These are phyloP conservation scores for Drosophila parthenogenetica DNA, from an alignment of 2,888 invertebrate genomes.

Conservation along the genomic window DNA sequence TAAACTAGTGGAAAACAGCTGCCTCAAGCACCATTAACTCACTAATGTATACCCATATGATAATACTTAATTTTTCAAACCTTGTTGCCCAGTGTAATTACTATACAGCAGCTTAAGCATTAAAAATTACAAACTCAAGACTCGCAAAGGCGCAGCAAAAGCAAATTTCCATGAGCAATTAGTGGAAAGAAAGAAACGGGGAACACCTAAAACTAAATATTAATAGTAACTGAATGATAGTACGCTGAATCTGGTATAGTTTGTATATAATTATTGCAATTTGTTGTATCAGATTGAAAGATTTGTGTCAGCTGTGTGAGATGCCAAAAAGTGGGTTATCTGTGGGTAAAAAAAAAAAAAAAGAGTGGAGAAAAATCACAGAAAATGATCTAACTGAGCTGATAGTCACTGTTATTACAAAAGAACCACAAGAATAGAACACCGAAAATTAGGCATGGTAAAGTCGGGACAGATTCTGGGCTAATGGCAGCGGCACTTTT, in stretches of 20 bases:
- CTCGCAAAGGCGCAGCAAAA: slow-evolving; percentile 34
- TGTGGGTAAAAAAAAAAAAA: slow-evolving; percentile 37
- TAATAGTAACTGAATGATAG: slow-evolving; percentile 8
- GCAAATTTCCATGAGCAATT: slow-evolving; percentile 47
- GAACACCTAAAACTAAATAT: slow-evolving; percentile 5
- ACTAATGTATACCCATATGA: not conserved
- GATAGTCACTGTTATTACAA: slow-evolving; percentile 50
- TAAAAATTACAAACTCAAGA: slow-evolving; percentile 34
- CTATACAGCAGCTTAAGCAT: slow-evolving; percentile 43
- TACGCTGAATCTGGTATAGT: slow-evolving; percentile 4
- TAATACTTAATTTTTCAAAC: not conserved
- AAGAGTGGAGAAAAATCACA: too few relatives aligned
- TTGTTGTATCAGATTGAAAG: slow-evolving; percentile 45
- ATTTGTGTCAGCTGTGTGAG: slow-evolving; percentile 57
- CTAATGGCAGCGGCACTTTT: slow-evolving; percentile 69
- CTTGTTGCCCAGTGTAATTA: slow-evolving; percentile 46
- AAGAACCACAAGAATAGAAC: slow-evolving; percentile 35
- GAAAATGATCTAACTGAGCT: slow-evolving; percentile 52
- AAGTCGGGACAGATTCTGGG: slow-evolving; percentile 53
- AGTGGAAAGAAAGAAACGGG: slow-evolving; percentile 2
- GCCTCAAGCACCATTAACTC: too few relatives aligned
- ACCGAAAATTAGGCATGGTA: slow-evolving; percentile 24
- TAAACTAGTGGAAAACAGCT: too few relatives aligned
- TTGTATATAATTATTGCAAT: slow-evolving; percentile 65
- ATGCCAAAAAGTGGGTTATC: slow-evolving; percentile 63